Base-by-base conservation (phyloP, 1,140 invertebrate species). In the Psilanteris sp. region DNA sequence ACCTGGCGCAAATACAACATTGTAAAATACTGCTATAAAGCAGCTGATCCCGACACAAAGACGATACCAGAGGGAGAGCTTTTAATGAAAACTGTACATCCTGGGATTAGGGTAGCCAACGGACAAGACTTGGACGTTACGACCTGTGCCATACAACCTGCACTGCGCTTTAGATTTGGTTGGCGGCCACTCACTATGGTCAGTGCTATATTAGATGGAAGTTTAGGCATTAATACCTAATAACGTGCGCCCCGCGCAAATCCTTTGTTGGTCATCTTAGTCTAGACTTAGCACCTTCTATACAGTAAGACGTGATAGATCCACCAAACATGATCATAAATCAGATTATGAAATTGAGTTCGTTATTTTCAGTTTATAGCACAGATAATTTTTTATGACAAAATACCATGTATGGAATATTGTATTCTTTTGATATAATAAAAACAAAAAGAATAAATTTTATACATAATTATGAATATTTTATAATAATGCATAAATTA, bases 81-180 rank as follows among this genome's bases (percentile, higher is more conserved):
- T 81, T 86, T 86, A 86, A 86, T 86, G 84, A 86, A 86, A 86
- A 85, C 84, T 85, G 81, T 85, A 85, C 84, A 81, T 84, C 81
- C 83, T 83, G 85, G 82, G 85, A 86, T 86, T 86, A 86, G 84
- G 83, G 77, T 81, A 81, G 82, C 77, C 85, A 79, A 76, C 79
- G 84, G 82, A 80, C 85, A 84, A 61, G 83, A 79, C 78, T 55
- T 54, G 46, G 55, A 34, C 68, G 78, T 76, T 79, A 79, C 76
- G 77, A 85, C 81, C 83, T 83, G 81, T 81, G 81, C 83, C 84
- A 83, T 81, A 80, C 78, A 80, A 79, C 76, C 67, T 59, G 48
- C 55, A 55, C 24, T 34, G 29, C 44, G 67, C 70, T 59, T 31
- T 48, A 64, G 44, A 70, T 29, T 52, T 62, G 20, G 50, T 24